Conservation (phyloP, 2,113 vertebrate species). For the Brevimyrus niger region DNA sequence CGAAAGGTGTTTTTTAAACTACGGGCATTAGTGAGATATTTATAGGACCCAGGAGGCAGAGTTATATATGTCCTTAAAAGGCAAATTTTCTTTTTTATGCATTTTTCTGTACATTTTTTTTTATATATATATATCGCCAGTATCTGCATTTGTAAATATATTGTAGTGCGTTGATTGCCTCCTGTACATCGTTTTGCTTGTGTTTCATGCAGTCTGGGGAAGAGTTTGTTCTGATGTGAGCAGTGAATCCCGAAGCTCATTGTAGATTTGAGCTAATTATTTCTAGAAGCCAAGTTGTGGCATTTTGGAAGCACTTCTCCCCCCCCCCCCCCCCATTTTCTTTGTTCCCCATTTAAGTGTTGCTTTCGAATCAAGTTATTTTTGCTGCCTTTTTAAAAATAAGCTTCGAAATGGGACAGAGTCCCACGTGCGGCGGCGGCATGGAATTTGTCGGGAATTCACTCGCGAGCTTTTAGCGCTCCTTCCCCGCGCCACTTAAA, state of each 20-base stretch:
- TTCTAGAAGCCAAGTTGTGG: background rate
- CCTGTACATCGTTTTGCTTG: slow-evolving; percentile 33
- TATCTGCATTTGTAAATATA: slow-evolving; percentile 48
- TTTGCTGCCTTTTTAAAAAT: background rate
- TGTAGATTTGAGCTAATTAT: background rate
- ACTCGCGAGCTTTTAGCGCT: background rate
- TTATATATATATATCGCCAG: slow-evolving; percentile 32
- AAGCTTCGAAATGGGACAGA: background rate
- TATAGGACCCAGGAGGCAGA: slow-evolving; percentile 50
- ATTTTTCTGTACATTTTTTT: slow-evolving; percentile 28
- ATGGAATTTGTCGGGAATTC: background rate
- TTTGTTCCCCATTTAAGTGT: background rate
- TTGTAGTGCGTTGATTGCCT: slow-evolving; percentile 42
- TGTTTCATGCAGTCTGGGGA: background rate
- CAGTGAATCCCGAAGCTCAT: background rate
- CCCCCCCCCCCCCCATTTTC: background rate
- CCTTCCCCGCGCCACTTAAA: background rate
- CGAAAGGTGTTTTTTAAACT: slow-evolving; percentile 19
- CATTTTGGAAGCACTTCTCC: background rate
- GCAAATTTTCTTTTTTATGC: slow-evolving; percentile 27
- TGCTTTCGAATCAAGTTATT: background rate
- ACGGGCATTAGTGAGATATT: slow-evolving; percentile 64
- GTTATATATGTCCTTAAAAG: slow-evolving; percentile 33
- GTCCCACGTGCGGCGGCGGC: no score
- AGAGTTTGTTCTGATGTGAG: slow-evolving; percentile 9